Evolutionary conservation across 2,888 invertebrate species (phyloP), one percentile per base, ranked within the genome.

Genomic region (Campopleginae sp.): DNA sequence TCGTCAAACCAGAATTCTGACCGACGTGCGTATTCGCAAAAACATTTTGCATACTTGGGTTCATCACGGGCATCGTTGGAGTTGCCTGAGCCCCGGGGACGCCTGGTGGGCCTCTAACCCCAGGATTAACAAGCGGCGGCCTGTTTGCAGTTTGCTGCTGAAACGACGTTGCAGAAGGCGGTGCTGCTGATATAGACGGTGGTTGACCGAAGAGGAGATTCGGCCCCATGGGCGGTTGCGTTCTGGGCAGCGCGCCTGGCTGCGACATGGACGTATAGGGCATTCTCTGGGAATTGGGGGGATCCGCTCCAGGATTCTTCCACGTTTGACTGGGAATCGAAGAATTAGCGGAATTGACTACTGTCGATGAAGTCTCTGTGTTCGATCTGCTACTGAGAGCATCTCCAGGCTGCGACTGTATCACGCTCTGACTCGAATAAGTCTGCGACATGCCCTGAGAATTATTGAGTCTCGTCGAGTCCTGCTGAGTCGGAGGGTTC

Each of bases 31-130:
- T 4, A 48, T 38, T 65, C 0, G 74, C 78, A 4, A 80, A 86
- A 17, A 83, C 68, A 63, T 77, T 85, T 27, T 82, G 85, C 77
- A 80, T 77, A 27, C 63, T 78, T 61, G 76, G 44, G 38, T 76
- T 83, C 27, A 68, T 68, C 0, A 27, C 61, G 7, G 80, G 10
- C 51, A 80, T 46, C 2, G 42, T 23, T 17, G 76, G 38, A 8
- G 76, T 44, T 1, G 65, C 66, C 71, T 83, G 80, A 31, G 23
- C 33, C 4, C 33, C 19, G 10, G 71, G 71, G 48, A 65, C 23
- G 1, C 42, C 38, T 12, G 83, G 19, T 63, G 38, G 33, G 2
- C 48, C 46, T 48, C 61, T 42, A 17, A 71, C 51, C 2, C 38
- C 58, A 12, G 65, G 48, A 65, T 76, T 80, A n/a, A 65, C 44